These are phyloP conservation scores for Callithrix jacchus DNA, from an alignment of 2,113 vertebrate species.

Conservation along the genomic window DNA sequence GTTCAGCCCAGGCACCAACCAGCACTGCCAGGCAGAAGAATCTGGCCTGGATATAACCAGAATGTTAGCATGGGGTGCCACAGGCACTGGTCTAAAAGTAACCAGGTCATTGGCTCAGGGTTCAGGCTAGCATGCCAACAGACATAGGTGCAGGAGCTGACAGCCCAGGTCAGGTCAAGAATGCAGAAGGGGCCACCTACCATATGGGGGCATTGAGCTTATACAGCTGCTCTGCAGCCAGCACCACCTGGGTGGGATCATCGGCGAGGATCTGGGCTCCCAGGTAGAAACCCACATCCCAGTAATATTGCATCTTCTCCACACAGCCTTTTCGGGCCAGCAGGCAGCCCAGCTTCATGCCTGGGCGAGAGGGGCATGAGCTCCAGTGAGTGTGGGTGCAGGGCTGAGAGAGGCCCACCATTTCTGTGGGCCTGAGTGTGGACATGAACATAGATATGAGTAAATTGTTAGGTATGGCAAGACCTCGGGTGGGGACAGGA, in stretches of 20 bases:
- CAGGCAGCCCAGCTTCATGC: constrained; percentile 90
- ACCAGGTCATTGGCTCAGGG: neutral
- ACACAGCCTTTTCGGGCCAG: constrained; percentile 91
- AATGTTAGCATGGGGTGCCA: neutral
- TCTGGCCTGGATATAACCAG: neutral
- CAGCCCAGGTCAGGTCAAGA: neutral
- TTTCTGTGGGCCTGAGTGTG: neutral
- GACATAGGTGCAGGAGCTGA: neutral
- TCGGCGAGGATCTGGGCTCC: constrained; percentile 91
- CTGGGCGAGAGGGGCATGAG: constrained; percentile 72
- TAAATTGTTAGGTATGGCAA: neutral
- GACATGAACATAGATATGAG: neutral
- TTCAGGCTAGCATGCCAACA: neutral
- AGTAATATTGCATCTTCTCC: constrained; percentile 94
- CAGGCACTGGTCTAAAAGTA: neutral
- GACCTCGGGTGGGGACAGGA: neutral
- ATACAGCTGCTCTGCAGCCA: constrained; percentile 93
- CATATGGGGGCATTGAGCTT: constrained; percentile 91
- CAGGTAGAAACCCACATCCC: constrained; percentile 95
- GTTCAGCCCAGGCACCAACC: neutral
- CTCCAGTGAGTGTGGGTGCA: neutral
- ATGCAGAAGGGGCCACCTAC: constrained; percentile 78
- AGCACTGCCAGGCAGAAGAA: neutral
- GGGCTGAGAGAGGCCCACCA: neutral
- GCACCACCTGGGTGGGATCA: constrained; percentile 89